Evolutionary conservation across 2,113 vertebrate species (phyloP).

Genomic region (Parus major): DNA sequence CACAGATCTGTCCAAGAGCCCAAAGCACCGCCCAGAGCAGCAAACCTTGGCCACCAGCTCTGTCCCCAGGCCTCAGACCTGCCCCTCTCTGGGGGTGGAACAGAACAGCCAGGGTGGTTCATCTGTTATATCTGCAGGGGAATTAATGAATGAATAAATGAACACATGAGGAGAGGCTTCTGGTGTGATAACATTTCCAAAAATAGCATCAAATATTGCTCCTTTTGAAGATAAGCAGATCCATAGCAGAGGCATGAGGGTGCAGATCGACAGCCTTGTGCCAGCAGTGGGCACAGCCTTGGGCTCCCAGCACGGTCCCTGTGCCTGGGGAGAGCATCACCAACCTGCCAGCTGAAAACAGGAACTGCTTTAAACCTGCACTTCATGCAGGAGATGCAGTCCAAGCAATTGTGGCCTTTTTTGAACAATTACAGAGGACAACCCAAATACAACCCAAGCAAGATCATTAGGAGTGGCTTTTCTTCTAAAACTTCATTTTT

Average conservation of each 20-base stretch:
- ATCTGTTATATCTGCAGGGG: fast-evolving
- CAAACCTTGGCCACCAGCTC: fast-evolving
- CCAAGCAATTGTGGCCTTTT: background rate
- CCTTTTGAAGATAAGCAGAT: background rate
- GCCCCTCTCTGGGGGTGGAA: background rate
- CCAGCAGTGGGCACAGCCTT: background rate
- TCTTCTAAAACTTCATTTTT: background rate
- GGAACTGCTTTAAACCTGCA: background rate
- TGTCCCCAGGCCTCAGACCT: background rate
- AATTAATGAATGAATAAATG: background rate
- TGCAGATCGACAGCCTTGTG: background rate
- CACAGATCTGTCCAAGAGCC: fast-evolving
- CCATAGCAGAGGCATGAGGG: fast-evolving
- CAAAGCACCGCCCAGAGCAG: background rate
- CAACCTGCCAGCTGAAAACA: background rate
- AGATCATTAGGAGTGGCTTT: background rate
- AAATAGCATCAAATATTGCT: background rate
- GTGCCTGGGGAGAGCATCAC: background rate
- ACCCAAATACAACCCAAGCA: background rate
- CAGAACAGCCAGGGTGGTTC: fast-evolving
- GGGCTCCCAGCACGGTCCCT: background rate
- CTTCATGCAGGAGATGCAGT: background rate
- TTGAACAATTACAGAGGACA: background rate
- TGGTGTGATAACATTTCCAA: background rate
- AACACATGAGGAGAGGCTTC: background rate